Evolutionary conservation across 2,113 vertebrate species (phyloP).

Genomic region (Elgaria multicarinata): DNA sequence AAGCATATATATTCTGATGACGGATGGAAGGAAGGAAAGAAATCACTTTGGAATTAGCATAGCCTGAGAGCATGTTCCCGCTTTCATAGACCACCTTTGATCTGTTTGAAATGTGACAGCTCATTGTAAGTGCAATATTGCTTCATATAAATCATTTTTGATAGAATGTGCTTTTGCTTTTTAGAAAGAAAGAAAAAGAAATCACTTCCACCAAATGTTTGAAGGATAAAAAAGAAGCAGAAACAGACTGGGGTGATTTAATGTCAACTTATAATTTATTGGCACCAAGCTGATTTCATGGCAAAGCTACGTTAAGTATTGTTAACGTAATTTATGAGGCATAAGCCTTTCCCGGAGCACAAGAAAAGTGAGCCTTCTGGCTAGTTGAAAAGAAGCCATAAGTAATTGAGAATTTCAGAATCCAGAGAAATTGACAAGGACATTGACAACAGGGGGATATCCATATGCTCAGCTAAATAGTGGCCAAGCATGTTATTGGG

Average conservation of each 20-base stretch:
- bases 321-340: not conserved
- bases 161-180: constrained; percentile 19
- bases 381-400: not conserved
- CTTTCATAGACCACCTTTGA: constrained; percentile 71
- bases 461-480: too few species aligned
- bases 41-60: constrained; percentile 57
- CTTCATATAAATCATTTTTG: constrained; percentile 66
- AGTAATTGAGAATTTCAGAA: rapidly evolving
- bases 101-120: constrained; percentile 69
- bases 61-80: constrained; percentile 63
- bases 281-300: not conserved
- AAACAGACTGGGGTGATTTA: not conserved
- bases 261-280: constrained; percentile 15
- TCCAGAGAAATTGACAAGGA: not conserved
- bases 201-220: constrained; percentile 2
- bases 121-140: constrained; percentile 61
- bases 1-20: constrained; percentile 65
- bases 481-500: too few species aligned
- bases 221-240: constrained; percentile 36
- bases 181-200: constrained; percentile 14
- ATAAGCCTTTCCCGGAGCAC: not conserved
- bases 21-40: constrained; percentile 62
- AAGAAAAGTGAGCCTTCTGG: not conserved
- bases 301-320: constrained; percentile 27
- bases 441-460: too few species aligned